A percentile compares a stretch with the other conserved stretches of the same genome.
Conservation (phyloP, 2,797 vertebrate genomes). For the Aselliscus stoliczkanus region DNA sequence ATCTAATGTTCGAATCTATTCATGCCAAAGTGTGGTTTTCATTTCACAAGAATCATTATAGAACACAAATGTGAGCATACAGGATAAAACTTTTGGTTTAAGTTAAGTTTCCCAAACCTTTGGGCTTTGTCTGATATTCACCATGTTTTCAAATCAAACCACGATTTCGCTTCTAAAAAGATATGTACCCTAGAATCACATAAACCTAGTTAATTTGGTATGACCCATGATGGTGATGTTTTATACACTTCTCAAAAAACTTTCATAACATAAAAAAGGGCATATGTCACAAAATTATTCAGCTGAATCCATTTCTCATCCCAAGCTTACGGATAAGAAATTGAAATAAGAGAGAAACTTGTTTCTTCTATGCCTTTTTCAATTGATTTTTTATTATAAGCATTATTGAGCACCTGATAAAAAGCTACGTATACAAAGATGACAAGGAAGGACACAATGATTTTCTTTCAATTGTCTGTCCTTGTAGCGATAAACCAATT, state of each 20-base stretch:
- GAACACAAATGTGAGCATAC: neutral
- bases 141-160: neutral
- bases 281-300: neutral
- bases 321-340: neutral
- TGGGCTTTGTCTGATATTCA: neutral
- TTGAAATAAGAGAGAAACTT: neutral
- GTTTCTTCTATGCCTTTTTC: neutral
- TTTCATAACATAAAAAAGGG: neutral
- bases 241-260: neutral
- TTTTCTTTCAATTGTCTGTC: neutral
- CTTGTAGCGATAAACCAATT: neutral
- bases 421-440: neutral
- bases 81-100: neutral
- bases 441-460: neutral
- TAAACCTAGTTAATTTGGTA: neutral
- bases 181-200: neutral
- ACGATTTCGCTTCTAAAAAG: neutral
- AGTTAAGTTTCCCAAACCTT: neutral
- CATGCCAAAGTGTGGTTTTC: neutral
- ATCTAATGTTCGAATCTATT: neutral
- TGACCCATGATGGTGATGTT: neutral
- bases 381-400: neutral
- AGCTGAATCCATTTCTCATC: neutral
- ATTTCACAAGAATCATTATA: neutral
- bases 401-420: neutral